A percentile compares a stretch with the other conserved stretches of the same genome.
Evolutionary conservation across 2,113 vertebrate species (phyloP).

Genomic region (Hoplias malabaricus): DNA sequence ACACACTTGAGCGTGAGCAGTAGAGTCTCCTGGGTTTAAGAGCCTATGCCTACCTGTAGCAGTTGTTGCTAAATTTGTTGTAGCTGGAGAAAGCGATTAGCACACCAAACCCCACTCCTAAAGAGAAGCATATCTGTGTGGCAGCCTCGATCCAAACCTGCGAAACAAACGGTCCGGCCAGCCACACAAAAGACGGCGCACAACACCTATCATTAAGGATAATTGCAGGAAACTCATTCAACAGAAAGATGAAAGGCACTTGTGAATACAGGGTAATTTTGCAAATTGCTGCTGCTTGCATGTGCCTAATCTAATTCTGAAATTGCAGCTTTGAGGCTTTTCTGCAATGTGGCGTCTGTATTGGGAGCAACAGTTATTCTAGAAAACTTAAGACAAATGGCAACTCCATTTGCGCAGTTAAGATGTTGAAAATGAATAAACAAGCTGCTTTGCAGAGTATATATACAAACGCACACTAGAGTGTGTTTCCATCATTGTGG

Average conservation of each 20-base stretch:
- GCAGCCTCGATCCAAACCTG: slow-evolving; percentile 84
- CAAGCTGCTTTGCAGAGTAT: not conserved
- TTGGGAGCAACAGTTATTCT: slow-evolving; percentile 45
- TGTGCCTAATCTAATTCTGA: slow-evolving; percentile 79
- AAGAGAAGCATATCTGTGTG: slow-evolving; percentile 85
- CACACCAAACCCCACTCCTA: slow-evolving; percentile 86
- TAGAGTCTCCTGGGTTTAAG: not conserved
- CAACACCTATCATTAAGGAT: slow-evolving; percentile 80
- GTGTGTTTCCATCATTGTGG: not conserved
- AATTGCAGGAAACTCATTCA: slow-evolving; percentile 80
- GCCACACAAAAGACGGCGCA: slow-evolving; percentile 70
- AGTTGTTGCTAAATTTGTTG: slow-evolving; percentile 88
- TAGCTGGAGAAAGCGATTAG: slow-evolving; percentile 87
- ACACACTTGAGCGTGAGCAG: slow-evolving; percentile 9
- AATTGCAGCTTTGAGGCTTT: slow-evolving; percentile 64
- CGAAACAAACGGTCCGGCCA: slow-evolving; percentile 74
- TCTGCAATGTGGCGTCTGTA: slow-evolving; percentile 38
- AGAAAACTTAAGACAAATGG: slow-evolving; percentile 45
- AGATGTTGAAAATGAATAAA: not conserved
- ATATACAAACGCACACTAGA: not conserved
- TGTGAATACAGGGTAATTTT: slow-evolving; percentile 81
- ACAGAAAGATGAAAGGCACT: slow-evolving; percentile 79
- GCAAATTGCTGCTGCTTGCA: slow-evolving; percentile 78
- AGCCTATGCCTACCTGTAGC: slow-evolving; percentile 79
- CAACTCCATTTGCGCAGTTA: not conserved